These are phyloP conservation scores for Macropis europaea DNA, from an alignment of 2,888 invertebrate genomes.

Conservation along the genomic window DNA sequence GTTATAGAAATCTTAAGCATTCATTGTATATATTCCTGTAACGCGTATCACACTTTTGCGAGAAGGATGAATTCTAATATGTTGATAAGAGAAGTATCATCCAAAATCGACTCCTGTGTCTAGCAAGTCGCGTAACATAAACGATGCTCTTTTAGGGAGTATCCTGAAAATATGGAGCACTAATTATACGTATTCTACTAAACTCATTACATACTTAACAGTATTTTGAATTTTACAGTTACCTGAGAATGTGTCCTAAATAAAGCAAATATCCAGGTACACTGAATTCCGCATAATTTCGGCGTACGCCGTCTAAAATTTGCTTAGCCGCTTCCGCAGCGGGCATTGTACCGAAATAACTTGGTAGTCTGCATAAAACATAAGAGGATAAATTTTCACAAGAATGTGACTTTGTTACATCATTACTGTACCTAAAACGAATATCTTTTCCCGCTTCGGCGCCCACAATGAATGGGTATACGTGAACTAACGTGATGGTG, in stretches of 20 bases:
- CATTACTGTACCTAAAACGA: slow-evolving; percentile 80
- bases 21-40: neutral
- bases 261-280: slow-evolving; percentile 84
- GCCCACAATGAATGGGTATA: slow-evolving; percentile 84
- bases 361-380: slow-evolving; percentile 81
- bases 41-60: neutral
- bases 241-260: slow-evolving; percentile 82
- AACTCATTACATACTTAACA: neutral
- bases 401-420: neutral
- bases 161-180: slow-evolving; percentile 77
- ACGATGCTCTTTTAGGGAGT: slow-evolving; percentile 83
- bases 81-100: slow-evolving; percentile 66
- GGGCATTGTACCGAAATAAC: slow-evolving; percentile 84
- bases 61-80: neutral
- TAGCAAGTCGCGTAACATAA: slow-evolving; percentile 83
- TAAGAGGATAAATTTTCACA: neutral
- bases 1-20: slow-evolving; percentile 16
- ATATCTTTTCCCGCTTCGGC: slow-evolving; percentile 82
- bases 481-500: slow-evolving; percentile 83
- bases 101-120: slow-evolving; percentile 86
- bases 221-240: slow-evolving; percentile 1
- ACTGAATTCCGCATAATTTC: slow-evolving; percentile 84
- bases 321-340: slow-evolving; percentile 82
- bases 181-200: neutral
- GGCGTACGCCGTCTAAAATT: slow-evolving; percentile 84